phyloP scores from a whole-genome alignment of 2,113 vertebrate species.

The Cricetomys ansorgei region DNA sequence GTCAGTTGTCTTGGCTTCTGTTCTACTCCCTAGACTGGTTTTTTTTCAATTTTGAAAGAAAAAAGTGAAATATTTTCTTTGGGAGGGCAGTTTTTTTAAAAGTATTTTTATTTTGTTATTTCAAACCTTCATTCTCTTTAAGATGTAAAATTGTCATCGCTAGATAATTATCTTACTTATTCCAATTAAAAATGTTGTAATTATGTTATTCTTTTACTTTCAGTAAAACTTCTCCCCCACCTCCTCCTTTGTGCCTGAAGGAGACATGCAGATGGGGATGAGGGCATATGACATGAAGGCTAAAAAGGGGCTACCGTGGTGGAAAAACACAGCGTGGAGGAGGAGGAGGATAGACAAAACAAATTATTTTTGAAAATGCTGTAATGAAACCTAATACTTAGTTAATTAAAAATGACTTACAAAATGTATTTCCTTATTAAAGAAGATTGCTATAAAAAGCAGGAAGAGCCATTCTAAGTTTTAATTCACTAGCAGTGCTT shows the following conservation, averaged over 20 bases:
- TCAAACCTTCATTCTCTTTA: conserved; percentile 19
- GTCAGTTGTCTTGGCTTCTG: background rate
- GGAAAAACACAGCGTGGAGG: background rate
- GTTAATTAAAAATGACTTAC: background rate
- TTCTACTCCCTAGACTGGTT: background rate
- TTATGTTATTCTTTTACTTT: background rate
- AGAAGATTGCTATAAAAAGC: background rate
- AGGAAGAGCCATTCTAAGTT: conserved; percentile 16
- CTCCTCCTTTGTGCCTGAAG: background rate
- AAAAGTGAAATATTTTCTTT: conserved; percentile 51
- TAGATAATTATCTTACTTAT: conserved; percentile 30
- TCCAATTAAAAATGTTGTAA: conserved; percentile 39
- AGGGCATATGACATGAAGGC: background rate
- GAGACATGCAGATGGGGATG: background rate
- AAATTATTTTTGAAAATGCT: background rate
- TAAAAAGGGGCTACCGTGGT: background rate
- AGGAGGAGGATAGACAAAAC: background rate
- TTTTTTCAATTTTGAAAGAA: conserved; percentile 7
- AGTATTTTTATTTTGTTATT: conserved; percentile 52
- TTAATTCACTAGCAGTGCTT: background rate
- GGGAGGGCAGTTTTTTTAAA: background rate
- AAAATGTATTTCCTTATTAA: background rate
- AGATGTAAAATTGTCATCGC: background rate
- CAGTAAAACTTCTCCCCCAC: rapidly evolving
- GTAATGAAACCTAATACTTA: background rate